These are phyloP conservation scores for Thamnophis elegans DNA, from an alignment of 2,797 vertebrate species.

Conservation along the genomic window DNA sequence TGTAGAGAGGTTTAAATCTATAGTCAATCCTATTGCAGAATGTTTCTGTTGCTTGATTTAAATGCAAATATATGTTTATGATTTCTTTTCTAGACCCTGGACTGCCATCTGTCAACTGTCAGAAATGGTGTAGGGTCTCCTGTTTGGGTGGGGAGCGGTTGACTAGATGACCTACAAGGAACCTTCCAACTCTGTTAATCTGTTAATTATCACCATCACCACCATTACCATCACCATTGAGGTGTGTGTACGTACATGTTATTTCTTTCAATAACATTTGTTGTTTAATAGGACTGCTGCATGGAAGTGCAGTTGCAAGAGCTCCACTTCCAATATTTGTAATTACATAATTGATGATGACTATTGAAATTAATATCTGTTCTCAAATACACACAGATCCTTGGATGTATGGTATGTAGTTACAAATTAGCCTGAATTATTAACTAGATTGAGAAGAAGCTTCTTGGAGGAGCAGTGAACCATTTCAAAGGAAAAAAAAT, in stretches of 20 bases:
- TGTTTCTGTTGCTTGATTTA: neutral
- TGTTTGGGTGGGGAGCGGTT: too few relatives aligned
- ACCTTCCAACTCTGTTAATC: too few relatives aligned
- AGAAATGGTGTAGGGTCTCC: too few relatives aligned
- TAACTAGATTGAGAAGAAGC: neutral
- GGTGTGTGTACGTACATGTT: neutral
- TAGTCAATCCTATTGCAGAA: neutral
- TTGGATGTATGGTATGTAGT: neutral
- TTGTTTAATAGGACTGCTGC: neutral
- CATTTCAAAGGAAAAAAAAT: neutral
- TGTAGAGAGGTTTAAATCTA: neutral
- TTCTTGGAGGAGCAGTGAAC: neutral
- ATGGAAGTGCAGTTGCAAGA: neutral
- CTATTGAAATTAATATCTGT: neutral
- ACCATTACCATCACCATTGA: neutral
- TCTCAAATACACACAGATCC: neutral
- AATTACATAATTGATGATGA: neutral
- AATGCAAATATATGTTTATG: neutral
- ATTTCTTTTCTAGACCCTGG: neutral
- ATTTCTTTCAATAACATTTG: neutral
- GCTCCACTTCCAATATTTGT: constrained; percentile 51
- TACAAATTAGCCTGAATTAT: neutral
- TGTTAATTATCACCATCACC: too few relatives aligned
- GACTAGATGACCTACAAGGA: too few relatives aligned
- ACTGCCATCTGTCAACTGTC: too few relatives aligned